Conservation (phyloP, 2,888 invertebrate genomes). For the Tupiocoris notatus region DNA sequence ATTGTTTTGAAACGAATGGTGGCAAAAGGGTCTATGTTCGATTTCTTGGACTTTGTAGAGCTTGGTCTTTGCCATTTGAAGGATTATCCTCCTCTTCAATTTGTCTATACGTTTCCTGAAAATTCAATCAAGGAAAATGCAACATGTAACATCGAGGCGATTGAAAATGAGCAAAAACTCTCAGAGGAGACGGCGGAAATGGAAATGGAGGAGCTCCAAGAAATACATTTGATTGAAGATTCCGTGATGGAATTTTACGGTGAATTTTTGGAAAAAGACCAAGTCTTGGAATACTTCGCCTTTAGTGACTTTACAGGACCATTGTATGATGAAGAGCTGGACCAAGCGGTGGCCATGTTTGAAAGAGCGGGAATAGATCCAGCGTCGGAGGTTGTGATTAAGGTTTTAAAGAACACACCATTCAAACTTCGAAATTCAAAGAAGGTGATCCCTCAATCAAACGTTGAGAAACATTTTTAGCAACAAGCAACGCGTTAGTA, state of each 20-base stretch:
- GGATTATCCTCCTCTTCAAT: background rate
- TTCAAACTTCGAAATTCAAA: constrained; percentile 7
- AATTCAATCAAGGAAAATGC: too few relatives aligned
- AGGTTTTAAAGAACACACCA: background rate
- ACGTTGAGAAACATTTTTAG: too few relatives aligned
- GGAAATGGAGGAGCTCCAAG: background rate
- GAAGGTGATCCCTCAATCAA: constrained; percentile 10
- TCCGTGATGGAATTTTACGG: background rate
- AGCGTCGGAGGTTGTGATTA: constrained; percentile 2
- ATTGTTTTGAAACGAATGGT: background rate
- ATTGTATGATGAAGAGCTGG: constrained; percentile 19
- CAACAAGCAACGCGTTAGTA: too few relatives aligned
- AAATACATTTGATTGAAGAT: background rate
- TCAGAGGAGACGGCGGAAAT: background rate
- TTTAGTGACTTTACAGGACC: constrained; percentile 22
- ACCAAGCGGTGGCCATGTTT: constrained; percentile 21
- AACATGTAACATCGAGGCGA: too few relatives aligned
- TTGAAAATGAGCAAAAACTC: background rate
- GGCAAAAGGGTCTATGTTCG: constrained; percentile 8
- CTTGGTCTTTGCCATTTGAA: constrained; percentile 1
- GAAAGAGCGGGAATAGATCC: background rate
- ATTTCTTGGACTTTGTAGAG: constrained; percentile 13
- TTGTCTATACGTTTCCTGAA: background rate
- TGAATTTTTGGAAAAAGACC: too few relatives aligned
- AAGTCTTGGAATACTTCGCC: constrained; percentile 20